These are phyloP conservation scores for Kryptolebias marmoratus DNA, from an alignment of 2,113 vertebrate genomes.

Conservation along the genomic window DNA sequence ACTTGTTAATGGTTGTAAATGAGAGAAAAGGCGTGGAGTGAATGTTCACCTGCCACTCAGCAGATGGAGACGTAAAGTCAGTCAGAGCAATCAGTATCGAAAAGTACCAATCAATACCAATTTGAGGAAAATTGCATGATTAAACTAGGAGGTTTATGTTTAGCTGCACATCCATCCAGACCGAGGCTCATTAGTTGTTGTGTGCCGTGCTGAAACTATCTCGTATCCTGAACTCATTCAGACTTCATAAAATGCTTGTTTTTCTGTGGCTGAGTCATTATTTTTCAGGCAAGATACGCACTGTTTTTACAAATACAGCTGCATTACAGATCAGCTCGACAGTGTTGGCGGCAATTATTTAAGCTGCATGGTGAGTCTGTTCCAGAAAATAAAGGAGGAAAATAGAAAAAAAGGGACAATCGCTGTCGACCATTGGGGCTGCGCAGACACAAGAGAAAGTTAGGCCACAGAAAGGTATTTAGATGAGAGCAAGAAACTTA, in stretches of 20 bases:
- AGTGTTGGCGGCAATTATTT: neutral
- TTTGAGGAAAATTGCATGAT: conserved; percentile 43
- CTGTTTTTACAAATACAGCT: neutral
- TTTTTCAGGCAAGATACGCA: neutral
- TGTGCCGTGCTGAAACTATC: neutral
- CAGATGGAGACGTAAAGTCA: conserved; percentile 52
- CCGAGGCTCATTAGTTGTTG: conserved; percentile 9
- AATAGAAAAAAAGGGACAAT: neutral
- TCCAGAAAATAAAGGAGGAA: no score
- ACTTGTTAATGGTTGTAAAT: conserved; percentile 10
- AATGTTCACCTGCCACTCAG: conserved; percentile 40
- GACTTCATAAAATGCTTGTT: neutral
- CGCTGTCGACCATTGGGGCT: neutral
- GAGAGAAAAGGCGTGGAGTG: conserved; percentile 9
- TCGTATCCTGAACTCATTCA: neutral
- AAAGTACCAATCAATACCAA: conserved; percentile 20
- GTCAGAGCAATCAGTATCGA: conserved; percentile 40
- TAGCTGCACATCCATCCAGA: conserved; percentile 11
- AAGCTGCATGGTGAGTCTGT: neutral
- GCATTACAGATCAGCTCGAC: neutral
- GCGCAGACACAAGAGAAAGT: neutral
- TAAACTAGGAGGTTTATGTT: conserved; percentile 38
- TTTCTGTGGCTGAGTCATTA: neutral
- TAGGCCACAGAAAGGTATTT: neutral
- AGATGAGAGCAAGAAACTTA: no score